These are phyloP conservation scores for Exocentrus adspersus DNA, from an alignment of 2,888 invertebrate species.

Conservation along the genomic window DNA sequence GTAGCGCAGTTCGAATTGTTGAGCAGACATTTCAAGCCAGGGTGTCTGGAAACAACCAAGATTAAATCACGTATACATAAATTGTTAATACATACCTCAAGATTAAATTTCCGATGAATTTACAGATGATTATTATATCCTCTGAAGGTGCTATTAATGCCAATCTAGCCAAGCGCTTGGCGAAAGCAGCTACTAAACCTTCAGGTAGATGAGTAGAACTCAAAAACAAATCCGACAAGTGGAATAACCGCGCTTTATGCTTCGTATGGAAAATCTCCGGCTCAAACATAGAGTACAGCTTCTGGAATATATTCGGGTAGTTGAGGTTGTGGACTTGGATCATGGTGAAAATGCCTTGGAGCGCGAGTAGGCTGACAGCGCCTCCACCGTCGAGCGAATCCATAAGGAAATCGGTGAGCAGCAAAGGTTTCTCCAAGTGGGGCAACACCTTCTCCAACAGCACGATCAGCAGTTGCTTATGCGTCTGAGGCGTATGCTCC, in stretches of 20 bases:
- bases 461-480: conserved; percentile 82
- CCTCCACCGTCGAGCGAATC: conserved; percentile 90
- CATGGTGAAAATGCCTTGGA: conserved; percentile 91
- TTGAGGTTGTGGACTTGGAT: conserved; percentile 89
- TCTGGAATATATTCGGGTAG: conserved; percentile 94
- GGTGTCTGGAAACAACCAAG: conserved; percentile 81
- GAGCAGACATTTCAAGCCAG: conserved; percentile 77
- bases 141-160: conserved; percentile 85
- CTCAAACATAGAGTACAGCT: conserved; percentile 94
- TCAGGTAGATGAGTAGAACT: conserved; percentile 95
- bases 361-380: conserved; percentile 85
- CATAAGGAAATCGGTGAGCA: conserved; percentile 91
- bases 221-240: conserved; percentile 89
- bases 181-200: conserved; percentile 91
- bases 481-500: conserved; percentile 74
- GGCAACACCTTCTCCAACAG: conserved; percentile 85
- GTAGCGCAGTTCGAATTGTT: conserved; percentile 65
- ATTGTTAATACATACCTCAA: conserved; percentile 62
- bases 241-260: conserved; percentile 88
- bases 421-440: conserved; percentile 81
- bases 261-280: conserved; percentile 91
- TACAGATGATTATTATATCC: conserved; percentile 79
- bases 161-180: conserved; percentile 86
- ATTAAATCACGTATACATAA: too few species aligned
- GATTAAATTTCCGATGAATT: conserved; percentile 87